Evolutionary conservation across 53 echinoderm and acorn worm genomes (phyloP), one percentile per base, ranked within the genome.

Genomic region (Paracentrotus lividus): DNA sequence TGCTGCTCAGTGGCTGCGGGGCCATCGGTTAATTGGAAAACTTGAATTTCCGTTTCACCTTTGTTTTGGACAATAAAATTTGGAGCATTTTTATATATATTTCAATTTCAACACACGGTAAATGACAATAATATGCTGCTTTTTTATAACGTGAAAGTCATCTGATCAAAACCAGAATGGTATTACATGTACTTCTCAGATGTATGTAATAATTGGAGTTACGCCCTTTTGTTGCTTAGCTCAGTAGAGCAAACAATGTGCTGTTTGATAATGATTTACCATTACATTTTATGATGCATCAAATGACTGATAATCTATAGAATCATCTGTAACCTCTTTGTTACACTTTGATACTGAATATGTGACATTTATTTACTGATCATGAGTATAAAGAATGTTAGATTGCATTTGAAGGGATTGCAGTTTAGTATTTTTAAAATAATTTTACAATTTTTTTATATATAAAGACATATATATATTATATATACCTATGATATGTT

Each of bases 371-470:
- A 72, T 40, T 72, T 72, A 72, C 72, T 38, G 36, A 72, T 72
- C 21, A 40, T 72, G 27, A 13, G 40, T 18, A 40, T 72, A 21
- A 38, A 40, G 36, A 72, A 72, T 5, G 36, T 72, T 40, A 18
- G 32, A 72, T 67, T 59, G n/a, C n/a, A 59, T 21, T 21, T 23
- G 59, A 59, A 10, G 67, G 15, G 33, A 67, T 18, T 72, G 38
- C n/a, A n/a, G n/a, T n/a, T n/a, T n/a, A n/a, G 44, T 81, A 81
- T 81, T 81, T 81, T 81, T 47, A 43, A 45, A 81, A 45, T n/a
- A 81, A 12, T 81, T 47, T 47, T 47, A 33, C 12, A n/a, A n/a
- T 81, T n/a, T 81, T 47, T 42, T 81, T 23, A 77, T 77, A 42
- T 44, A 81, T 81, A 81, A 45, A 47, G 44, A 45, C 24, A 81